Percentiles rank a stretch among this genome's conserved stretches.
Conservation (phyloP, 2,888 invertebrate species). For the Hemaris fuciformis region DNA sequence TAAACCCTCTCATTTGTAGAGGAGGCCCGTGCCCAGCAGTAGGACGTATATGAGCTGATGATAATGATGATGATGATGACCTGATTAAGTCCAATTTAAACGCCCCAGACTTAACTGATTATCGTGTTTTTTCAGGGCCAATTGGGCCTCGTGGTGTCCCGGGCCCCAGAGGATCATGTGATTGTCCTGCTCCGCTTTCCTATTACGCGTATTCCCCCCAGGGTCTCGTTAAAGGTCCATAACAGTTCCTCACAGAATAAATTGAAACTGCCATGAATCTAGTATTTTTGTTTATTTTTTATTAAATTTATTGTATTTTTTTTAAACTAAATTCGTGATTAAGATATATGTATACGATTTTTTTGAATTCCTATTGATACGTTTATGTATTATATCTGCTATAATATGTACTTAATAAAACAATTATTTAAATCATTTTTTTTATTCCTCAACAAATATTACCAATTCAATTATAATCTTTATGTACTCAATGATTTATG, state of each 20-base stretch:
- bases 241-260: slow-evolving; percentile 17
- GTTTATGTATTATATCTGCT: background rate
- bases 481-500: background rate
- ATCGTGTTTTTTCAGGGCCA: slow-evolving; percentile 42
- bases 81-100: no score
- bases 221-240: slow-evolving; percentile 83
- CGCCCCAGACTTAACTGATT: background rate
- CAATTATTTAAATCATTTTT: background rate
- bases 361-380: background rate
- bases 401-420: slow-evolving; percentile 8
- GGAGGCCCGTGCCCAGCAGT: no score
- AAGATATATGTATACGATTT: slow-evolving; percentile 1
- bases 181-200: slow-evolving; percentile 68
- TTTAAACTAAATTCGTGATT: background rate
- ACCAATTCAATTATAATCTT: no score
- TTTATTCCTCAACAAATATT: background rate
- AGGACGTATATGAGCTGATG: no score
- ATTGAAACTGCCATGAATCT: background rate
- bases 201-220: slow-evolving; percentile 76
- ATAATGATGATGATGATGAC: no score
- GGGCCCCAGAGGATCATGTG: slow-evolving; percentile 83
- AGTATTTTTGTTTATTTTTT: background rate
- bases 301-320: background rate
- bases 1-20: no score
- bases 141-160: slow-evolving; percentile 80